Percentiles rank a stretch among this genome's conserved stretches.
These are phyloP conservation scores for Junonia oenone DNA, from an alignment of 2,888 invertebrate species.

Conservation along the genomic window DNA sequence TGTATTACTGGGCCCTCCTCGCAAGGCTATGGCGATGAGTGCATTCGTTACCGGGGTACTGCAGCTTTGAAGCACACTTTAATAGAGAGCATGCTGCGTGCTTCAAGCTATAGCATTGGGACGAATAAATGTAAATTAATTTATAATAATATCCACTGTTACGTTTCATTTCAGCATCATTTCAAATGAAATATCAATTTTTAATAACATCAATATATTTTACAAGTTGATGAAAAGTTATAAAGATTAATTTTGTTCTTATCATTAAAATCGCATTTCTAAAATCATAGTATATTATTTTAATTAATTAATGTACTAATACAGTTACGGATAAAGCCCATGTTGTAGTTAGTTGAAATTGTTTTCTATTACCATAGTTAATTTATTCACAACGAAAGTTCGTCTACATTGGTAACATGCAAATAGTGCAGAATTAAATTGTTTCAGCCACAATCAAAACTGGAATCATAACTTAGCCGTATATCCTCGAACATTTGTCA, in stretches of 20 bases:
- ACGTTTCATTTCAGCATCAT: background rate
- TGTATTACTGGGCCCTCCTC: slow-evolving; percentile 64
- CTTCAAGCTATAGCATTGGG: slow-evolving; percentile 18
- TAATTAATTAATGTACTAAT: background rate
- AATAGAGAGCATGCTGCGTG: slow-evolving; percentile 39
- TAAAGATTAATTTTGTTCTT: too few species aligned
- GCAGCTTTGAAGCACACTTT: slow-evolving; percentile 48
- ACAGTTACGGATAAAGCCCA: background rate
- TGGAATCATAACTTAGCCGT: slow-evolving; percentile 13
- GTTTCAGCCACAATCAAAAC: slow-evolving; percentile 19
- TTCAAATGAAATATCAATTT: background rate
- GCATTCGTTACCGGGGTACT: slow-evolving; percentile 62
- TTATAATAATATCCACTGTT: background rate
- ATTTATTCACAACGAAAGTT: background rate
- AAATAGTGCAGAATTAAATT: slow-evolving; percentile 1
- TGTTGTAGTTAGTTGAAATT: background rate
- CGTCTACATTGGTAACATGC: background rate
- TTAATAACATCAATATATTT: too few species aligned
- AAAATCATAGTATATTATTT: too few species aligned
- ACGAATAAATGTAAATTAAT: background rate
- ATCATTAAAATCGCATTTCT: too few species aligned
- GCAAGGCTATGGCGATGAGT: slow-evolving; percentile 55
- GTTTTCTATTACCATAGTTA: background rate
- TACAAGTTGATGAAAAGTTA: too few species aligned
- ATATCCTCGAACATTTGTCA: slow-evolving; percentile 12